These are phyloP conservation scores for Acanthoscelides obtectus DNA, from an alignment of 2,888 invertebrate genomes.

Conservation along the genomic window DNA sequence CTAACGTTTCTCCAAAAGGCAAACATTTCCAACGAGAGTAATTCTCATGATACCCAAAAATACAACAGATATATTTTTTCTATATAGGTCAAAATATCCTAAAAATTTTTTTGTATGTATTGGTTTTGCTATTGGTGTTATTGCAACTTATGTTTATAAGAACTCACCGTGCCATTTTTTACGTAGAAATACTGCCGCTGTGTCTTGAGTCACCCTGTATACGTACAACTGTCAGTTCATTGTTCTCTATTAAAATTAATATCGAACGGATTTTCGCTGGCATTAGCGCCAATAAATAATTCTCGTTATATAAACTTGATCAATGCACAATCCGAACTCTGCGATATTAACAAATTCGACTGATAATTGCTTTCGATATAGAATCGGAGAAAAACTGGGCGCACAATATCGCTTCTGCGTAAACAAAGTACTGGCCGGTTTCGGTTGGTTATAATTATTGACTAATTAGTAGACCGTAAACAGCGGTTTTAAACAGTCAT, in stretches of 20 bases:
- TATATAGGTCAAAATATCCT: no score
- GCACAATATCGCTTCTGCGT: neutral
- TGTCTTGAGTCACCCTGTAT: no score
- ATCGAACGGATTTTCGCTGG: neutral
- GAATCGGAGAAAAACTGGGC: neutral
- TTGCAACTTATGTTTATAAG: no score
- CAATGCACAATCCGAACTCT: neutral
- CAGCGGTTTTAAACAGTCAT: neutral
- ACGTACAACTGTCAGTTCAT: neutral
- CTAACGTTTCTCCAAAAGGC: no score
- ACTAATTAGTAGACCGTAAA: neutral
- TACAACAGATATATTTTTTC: no score
- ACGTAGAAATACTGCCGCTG: no score
- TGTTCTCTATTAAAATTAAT: neutral
- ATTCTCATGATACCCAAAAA: no score
- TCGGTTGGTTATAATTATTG: neutral
- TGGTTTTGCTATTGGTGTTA: no score
- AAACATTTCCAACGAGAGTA: no score
- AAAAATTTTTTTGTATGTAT: no score
- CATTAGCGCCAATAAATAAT: neutral
- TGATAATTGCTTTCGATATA: neutral
- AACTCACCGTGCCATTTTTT: no score
- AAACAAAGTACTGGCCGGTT: neutral
- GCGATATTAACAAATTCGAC: neutral
- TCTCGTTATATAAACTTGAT: neutral